Conservation (phyloP, 2,113 vertebrate species). For the Panthera tigris region DNA sequence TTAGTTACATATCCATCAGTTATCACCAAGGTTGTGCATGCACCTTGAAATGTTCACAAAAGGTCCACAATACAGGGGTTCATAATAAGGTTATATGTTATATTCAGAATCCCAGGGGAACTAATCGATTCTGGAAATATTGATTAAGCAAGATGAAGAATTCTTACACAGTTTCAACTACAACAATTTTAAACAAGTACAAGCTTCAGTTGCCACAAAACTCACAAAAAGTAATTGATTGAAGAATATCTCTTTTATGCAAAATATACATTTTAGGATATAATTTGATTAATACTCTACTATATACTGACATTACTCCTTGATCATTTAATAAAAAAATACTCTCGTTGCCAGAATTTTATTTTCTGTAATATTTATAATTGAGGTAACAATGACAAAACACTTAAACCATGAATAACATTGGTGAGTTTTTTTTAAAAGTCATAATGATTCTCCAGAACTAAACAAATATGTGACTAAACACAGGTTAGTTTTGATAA, state of each 20-base stretch:
- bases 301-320: conserved; percentile 79
- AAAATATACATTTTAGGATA: conserved; percentile 89
- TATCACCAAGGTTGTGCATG: conserved; percentile 88
- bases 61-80: conserved; percentile 90
- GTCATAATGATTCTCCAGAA: conserved; percentile 72
- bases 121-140: conserved; percentile 84
- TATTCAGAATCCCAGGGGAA: conserved; percentile 86
- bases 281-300: conserved; percentile 84
- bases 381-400: conserved; percentile 87
- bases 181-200: conserved; percentile 85
- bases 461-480: conserved; percentile 78
- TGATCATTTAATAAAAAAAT: conserved; percentile 82
- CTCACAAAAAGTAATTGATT: conserved; percentile 83
- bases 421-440: conserved; percentile 73
- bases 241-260: conserved; percentile 88
- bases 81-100: conserved; percentile 85
- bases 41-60: conserved; percentile 92
- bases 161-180: conserved; percentile 88
- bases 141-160: conserved; percentile 85
- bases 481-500: conserved; percentile 68
- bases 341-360: conserved; percentile 86
- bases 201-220: conserved; percentile 88
- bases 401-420: conserved; percentile 80
- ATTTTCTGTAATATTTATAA: conserved; percentile 82
- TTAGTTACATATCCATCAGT: conserved; percentile 84